phyloP scores from a whole-genome alignment of 1,140 invertebrate species.

The Orchesella cincta region DNA sequence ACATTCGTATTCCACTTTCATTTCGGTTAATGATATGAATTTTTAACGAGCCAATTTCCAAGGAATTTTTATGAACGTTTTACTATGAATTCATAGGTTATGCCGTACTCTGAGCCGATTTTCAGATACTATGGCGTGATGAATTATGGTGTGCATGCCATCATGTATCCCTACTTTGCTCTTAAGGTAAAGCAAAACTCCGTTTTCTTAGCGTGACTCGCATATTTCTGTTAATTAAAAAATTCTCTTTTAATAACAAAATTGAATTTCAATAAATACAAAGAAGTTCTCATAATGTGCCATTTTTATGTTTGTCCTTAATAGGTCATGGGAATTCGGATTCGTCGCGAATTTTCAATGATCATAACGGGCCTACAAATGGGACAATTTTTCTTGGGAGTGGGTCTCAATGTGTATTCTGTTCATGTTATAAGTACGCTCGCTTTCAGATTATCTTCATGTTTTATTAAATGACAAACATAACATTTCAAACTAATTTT shows the following conservation, averaged over 20 bases:
- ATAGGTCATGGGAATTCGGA: constrained; percentile 5
- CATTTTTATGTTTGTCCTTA: not conserved
- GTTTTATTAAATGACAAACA: not conserved
- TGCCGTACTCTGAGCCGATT: constrained; percentile 33
- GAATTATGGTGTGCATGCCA: constrained; percentile 39
- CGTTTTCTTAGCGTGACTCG: not conserved
- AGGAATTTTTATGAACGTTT: not conserved
- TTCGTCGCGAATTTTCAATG: constrained; percentile 22
- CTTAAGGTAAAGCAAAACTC: constrained; percentile 14
- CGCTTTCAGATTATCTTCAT: not conserved
- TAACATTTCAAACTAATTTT: not conserved
- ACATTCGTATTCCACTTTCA: not conserved
- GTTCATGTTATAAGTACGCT: constrained; percentile 16
- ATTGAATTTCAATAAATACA: not conserved
- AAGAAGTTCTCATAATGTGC: not conserved
- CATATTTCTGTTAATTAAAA: too few species aligned
- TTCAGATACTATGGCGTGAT: constrained; percentile 35
- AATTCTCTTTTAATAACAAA: too few species aligned
- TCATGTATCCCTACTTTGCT: constrained; percentile 37
- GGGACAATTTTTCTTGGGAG: constrained; percentile 29
- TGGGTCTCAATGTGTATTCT: constrained; percentile 34
- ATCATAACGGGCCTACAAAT: constrained; percentile 31
- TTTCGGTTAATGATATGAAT: not conserved
- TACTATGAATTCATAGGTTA: constrained; percentile 5
- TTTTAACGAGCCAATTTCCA: not conserved